Conservation (phyloP, 2,113 vertebrate genomes). For the Athene cunicularia region DNA sequence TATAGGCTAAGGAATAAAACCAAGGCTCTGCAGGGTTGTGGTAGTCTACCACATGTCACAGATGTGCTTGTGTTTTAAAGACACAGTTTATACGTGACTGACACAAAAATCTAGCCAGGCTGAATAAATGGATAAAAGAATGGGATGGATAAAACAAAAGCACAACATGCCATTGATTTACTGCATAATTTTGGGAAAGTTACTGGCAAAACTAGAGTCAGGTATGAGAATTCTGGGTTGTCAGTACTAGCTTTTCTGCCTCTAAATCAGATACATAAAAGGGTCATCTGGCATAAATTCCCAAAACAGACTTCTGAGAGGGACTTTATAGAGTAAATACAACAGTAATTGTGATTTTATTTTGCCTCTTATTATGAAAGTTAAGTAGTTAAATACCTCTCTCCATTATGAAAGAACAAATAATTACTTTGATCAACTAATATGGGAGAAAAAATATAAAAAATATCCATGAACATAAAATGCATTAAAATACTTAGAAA, state of each 20-base stretch:
- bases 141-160: background rate
- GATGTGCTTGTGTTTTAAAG: background rate
- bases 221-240: background rate
- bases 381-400: background rate
- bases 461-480: background rate
- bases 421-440: background rate
- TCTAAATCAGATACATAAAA: background rate
- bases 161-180: background rate
- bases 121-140: background rate
- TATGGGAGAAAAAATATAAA: background rate
- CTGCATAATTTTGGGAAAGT: background rate
- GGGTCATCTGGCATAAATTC: background rate
- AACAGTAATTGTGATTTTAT: background rate
- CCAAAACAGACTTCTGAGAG: background rate
- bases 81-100: fast-evolving
- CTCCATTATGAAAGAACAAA: background rate
- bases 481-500: background rate
- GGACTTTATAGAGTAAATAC: background rate
- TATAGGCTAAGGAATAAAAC: background rate
- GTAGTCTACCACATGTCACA: background rate
- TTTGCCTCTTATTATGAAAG: background rate
- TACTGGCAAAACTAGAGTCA: background rate
- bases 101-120: background rate
- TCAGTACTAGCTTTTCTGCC: background rate
- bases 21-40: background rate